Percentiles rank a stretch among this genome's conserved stretches.
These are phyloP conservation scores for Urocolius indicus DNA, from an alignment of 2,113 vertebrate species.

Conservation along the genomic window DNA sequence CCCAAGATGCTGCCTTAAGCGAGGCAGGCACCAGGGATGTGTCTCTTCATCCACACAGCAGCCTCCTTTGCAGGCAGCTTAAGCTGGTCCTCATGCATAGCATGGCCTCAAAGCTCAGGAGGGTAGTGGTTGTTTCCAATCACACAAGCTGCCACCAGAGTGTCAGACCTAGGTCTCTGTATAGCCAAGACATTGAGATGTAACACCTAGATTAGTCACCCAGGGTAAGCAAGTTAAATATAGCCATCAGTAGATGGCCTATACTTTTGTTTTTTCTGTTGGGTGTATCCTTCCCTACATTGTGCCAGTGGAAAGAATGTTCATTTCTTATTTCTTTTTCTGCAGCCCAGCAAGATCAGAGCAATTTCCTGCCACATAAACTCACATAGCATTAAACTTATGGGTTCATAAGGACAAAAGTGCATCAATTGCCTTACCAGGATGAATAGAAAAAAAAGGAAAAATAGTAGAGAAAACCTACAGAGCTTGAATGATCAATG, in stretches of 20 bases:
- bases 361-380: constrained; percentile 38
- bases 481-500: neutral
- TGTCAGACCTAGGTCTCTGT: neutral
- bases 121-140: neutral
- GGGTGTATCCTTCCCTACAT: constrained; percentile 44
- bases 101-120: neutral
- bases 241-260: neutral
- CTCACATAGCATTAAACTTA: neutral
- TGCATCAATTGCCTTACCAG: neutral
- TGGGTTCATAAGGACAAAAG: neutral
- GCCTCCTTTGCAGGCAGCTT: neutral
- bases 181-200: neutral
- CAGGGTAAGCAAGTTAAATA: neutral
- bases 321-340: constrained; percentile 17
- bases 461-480: neutral
- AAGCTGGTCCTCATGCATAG: neutral
- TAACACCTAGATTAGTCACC: neutral
- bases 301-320: constrained; percentile 19
- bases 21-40: neutral
- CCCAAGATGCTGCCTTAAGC: neutral
- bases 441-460: neutral
- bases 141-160: neutral
- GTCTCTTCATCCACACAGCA: neutral
- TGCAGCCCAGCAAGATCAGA: neutral
- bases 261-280: constrained; percentile 10